Percentiles rank a stretch among this genome's conserved stretches.
Evolutionary conservation across 2,888 invertebrate species (phyloP).

Genomic region (Rambutsinella grinnellia): DNA sequence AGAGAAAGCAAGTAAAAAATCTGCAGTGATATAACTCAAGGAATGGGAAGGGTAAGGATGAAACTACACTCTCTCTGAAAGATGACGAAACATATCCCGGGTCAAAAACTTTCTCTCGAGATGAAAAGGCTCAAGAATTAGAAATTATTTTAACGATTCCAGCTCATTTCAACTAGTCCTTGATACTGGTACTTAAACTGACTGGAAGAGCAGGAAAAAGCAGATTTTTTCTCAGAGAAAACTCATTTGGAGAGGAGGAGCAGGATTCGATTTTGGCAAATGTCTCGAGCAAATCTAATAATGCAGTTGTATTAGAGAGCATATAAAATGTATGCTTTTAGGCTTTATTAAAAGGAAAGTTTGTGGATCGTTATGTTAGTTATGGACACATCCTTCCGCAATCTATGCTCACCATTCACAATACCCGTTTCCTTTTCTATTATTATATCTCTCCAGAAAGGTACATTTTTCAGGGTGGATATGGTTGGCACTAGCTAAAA

Average conservation of each 20-base stretch:
- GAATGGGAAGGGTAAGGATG: no score
- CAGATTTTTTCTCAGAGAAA: no score
- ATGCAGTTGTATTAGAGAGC: no score
- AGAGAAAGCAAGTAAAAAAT: constrained; percentile 11
- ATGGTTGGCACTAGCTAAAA: not conserved
- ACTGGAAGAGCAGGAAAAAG: no score
- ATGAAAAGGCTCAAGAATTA: constrained; percentile 28
- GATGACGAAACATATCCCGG: no score
- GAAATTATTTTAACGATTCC: constrained; percentile 43
- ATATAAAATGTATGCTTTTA: no score
- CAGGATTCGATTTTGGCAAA: constrained; percentile 9
- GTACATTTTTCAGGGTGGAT: no score
- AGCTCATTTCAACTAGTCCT: constrained; percentile 18
- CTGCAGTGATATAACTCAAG: no score
- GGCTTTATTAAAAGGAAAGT: constrained; percentile 31
- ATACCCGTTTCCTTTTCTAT: not conserved
- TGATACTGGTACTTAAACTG: no score
- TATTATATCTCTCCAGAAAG: no score
- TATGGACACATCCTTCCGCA: constrained; percentile 41
- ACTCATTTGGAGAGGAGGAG: not conserved
- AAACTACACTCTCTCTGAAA: no score
- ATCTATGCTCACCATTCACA: constrained; percentile 21
- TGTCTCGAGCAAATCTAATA: constrained; percentile 5
- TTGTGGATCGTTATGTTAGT: constrained; percentile 31
- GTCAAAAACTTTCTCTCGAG: no score